phyloP scores from a whole-genome alignment of 2,113 vertebrate genomes.

The Orcinus orca region DNA sequence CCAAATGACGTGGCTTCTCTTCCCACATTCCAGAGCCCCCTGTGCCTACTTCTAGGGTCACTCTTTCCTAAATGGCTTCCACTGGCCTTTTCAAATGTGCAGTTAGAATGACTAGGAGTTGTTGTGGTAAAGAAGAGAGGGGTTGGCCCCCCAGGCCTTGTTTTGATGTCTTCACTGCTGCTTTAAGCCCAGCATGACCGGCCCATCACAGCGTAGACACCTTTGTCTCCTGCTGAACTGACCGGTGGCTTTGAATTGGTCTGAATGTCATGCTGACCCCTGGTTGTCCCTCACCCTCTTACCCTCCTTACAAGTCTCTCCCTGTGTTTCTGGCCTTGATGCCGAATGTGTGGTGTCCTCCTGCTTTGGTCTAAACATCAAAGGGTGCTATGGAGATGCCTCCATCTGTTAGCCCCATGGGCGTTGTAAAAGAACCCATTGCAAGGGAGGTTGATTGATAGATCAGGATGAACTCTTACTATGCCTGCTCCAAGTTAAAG shows the following conservation, averaged over 20 bases:
- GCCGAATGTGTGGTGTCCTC: accelerated
- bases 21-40: accelerated
- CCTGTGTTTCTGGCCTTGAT: background rate
- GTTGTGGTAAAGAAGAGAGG: background rate
- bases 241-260: accelerated
- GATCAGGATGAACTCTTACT: too few species aligned
- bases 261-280: accelerated
- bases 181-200: accelerated
- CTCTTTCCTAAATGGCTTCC: background rate
- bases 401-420: accelerated
- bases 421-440: accelerated
- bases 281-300: accelerated
- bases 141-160: accelerated
- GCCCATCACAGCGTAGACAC: accelerated
- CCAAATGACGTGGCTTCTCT: accelerated
- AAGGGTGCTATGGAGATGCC: accelerated
- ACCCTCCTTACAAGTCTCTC: accelerated
- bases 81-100: background rate
- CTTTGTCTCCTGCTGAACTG: accelerated
- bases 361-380: too few species aligned
- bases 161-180: accelerated
- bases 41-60: background rate
- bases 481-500: background rate
- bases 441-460: accelerated
- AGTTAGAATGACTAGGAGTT: accelerated